Base-by-base conservation (phyloP, 1,140 invertebrate genomes). In the Drosophila santomea region DNA sequence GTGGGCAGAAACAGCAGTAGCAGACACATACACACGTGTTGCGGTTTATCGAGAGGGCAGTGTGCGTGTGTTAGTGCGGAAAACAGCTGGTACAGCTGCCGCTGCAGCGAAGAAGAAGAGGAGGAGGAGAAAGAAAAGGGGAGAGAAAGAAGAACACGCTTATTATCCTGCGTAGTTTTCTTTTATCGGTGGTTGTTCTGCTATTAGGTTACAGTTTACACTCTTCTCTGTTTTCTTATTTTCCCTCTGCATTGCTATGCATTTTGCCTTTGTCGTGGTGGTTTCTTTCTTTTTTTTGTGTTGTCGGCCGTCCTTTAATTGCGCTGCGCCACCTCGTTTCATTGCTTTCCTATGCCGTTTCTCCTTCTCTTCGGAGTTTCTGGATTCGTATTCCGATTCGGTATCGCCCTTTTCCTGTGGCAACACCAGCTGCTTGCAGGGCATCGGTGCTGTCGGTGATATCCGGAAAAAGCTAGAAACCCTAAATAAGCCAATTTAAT, bases 71-170 rank as follows among this genome's bases (percentile, higher is more conserved):
- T 45, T 38, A 32, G 66, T 47, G 64, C 43, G 52, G 36, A 77
- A 88, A 88, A 89, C 83, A 88, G 83, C 83, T 88, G 83, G 84
- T 80, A 83, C 79, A 88, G 83, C 78, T 74, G 73, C 73, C 60
- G 54, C 62, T 64, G 64, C 64, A 68, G 35, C 60, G 32, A 50
- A 62, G 36, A 17, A 41, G 45, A 25, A 41, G 36, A 57, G 20
- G 28, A 43, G 54, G 36, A 57, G 20, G 28, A 43, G 54, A 32
- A n/a, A 60, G 55, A 43, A 25, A 28, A 8, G 25, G 35, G 23
- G 8, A 12, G 38, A 32, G 45, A 51, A 32, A 39, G 39, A 3
- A 35, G 14, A 47, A 55, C 58, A 77, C 74, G 74, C 74, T 67
- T 47, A 60, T 76, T 75, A 73, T 69, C 59, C 44, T 62, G 52